Conservation (phyloP, 1,140 invertebrate species). For the Cheumatopsyche charites region DNA sequence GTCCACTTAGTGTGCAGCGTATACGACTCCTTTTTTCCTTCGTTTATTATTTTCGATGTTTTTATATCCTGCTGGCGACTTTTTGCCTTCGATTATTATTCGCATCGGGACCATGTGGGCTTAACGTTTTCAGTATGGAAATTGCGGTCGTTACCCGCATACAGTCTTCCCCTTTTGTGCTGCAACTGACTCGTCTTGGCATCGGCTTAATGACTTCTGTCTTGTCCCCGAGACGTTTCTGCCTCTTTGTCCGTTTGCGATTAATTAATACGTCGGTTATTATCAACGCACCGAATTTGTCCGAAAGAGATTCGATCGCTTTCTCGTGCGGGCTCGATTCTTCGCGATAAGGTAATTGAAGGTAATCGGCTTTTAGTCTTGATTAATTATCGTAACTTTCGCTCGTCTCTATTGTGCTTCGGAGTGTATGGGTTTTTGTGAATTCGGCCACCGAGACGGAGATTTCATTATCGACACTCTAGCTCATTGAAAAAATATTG, state of each 20-base stretch:
- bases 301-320: not conserved
- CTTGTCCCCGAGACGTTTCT: constrained; percentile 9
- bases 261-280: not conserved
- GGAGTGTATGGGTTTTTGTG: too few relatives aligned
- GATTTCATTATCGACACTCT: too few relatives aligned
- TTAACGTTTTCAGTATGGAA: constrained; percentile 47
- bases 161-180: not conserved
- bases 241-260: not conserved
- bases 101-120: constrained; percentile 42
- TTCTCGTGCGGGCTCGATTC: not conserved
- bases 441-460: too few relatives aligned
- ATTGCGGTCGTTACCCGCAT: constrained; percentile 41
- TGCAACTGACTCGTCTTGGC: constrained; percentile 1
- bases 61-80: not conserved
- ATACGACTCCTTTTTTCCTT: not conserved
- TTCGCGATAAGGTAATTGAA: constrained; percentile 5
- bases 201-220: not conserved
- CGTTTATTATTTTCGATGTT: not conserved
- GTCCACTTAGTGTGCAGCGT: constrained; percentile 15
- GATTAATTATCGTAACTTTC: constrained; percentile 16
- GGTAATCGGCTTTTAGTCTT: not conserved
- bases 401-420: constrained; percentile 4
- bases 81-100: constrained; percentile 42
- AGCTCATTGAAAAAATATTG: too few relatives aligned
- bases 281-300: not conserved